A percentile compares a stretch with the other conserved stretches of the same genome.
Conservation (phyloP, 2,888 invertebrate species). For the Boloria selene region DNA sequence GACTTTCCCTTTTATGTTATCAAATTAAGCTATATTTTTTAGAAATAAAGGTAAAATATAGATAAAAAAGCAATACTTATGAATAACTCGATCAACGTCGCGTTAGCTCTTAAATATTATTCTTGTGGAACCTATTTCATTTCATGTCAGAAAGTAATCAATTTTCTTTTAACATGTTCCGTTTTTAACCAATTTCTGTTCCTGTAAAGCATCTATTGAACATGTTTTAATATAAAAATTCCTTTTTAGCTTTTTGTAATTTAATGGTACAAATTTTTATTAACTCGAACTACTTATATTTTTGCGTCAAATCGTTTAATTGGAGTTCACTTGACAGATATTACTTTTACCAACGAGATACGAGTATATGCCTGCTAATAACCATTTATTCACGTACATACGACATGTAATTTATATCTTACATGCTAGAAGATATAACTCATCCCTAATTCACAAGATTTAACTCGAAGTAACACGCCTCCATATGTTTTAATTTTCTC, state of each 20-base stretch:
- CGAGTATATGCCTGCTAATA: too few species aligned
- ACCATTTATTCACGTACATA: neutral
- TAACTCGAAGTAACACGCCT: slow-evolving; percentile 16
- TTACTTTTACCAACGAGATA: too few species aligned
- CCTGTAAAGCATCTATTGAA: too few species aligned
- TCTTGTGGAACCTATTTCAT: slow-evolving; percentile 14
- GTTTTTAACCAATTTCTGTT: slow-evolving; percentile 23
- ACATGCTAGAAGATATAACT: neutral
- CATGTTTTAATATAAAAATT: too few species aligned
- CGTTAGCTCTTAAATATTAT: slow-evolving; percentile 14
- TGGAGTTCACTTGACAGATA: too few species aligned
- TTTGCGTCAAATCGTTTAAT: too few species aligned
- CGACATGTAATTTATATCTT: neutral
- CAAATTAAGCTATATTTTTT: neutral
- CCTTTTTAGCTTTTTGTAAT: too few species aligned
- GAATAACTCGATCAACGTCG: slow-evolving; percentile 20
- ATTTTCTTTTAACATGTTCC: slow-evolving; percentile 29
- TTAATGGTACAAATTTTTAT: too few species aligned
- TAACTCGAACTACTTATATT: too few species aligned
- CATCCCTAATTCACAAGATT: slow-evolving; percentile 6
- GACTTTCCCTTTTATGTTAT: neutral
- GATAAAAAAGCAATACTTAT: neutral
- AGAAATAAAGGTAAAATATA: neutral
- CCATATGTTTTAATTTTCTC: slow-evolving; percentile 36
- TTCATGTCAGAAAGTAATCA: slow-evolving; percentile 23